Conservation (phyloP, 2,888 invertebrate species). For the Papilio elwesi region DNA sequence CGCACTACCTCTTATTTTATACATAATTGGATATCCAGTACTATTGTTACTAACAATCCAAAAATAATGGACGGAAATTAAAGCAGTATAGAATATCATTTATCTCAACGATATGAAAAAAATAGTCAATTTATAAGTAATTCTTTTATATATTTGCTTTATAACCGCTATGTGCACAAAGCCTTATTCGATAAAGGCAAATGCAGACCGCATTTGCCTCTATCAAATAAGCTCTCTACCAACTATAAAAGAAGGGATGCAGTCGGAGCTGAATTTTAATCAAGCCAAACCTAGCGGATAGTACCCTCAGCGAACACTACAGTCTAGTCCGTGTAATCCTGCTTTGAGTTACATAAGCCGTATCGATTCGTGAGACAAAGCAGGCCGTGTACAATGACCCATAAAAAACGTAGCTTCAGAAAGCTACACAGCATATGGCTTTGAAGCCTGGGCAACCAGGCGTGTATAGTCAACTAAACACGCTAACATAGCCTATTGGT, state of each 20-base stretch:
- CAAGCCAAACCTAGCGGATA: not conserved
- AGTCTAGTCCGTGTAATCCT: not conserved
- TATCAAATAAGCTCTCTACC: no score
- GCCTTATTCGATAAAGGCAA: no score
- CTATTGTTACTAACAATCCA: conserved; percentile 38
- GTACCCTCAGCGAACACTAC: not conserved
- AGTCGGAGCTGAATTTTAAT: not conserved
- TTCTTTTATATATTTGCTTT: not conserved
- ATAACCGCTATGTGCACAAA: no score
- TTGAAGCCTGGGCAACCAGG: not conserved
- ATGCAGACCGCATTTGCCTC: no score
- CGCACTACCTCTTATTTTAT: conserved; percentile 2
- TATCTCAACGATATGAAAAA: conserved; percentile 4
- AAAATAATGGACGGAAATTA: conserved; percentile 42
- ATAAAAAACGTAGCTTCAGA: conserved; percentile 10
- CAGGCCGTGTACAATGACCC: not conserved
- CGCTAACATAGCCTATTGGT: not conserved
- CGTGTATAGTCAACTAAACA: not conserved
- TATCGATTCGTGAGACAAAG: not conserved
- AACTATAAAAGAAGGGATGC: no score
- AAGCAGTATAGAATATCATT: conserved; percentile 45
- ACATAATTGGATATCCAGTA: conserved; percentile 31
- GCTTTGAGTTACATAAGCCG: not conserved
- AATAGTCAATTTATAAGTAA: not conserved
- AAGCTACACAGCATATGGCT: not conserved